Evolutionary conservation across 2,888 invertebrate genomes (phyloP).

Genomic region (Liopterus haemorrhoidalis): DNA sequence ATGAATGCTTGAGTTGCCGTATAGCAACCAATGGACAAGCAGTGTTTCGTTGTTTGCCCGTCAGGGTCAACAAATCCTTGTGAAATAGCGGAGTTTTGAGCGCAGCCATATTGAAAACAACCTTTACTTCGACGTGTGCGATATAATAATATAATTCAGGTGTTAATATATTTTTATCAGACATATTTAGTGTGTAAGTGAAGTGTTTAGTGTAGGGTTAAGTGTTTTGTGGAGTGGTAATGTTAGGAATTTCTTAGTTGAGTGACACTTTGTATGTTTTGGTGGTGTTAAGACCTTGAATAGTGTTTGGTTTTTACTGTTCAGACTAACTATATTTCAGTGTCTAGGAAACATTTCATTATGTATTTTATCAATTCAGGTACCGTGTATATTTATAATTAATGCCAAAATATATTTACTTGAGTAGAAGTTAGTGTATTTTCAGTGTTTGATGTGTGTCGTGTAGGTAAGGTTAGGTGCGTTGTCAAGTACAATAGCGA

Average conservation of each 20-base stretch:
- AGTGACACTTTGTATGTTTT: conserved; percentile 40
- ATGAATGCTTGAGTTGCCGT: conserved; percentile 40
- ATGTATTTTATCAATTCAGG: conserved; percentile 42
- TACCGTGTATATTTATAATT: conserved; percentile 24
- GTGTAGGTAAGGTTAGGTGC: conserved; percentile 20
- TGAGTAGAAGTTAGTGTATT: neutral
- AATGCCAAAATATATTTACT: neutral
- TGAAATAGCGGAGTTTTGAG: conserved; percentile 47
- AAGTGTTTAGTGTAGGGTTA: conserved; percentile 31
- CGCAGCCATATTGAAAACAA: conserved; percentile 51
- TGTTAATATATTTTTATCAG: conserved; percentile 35
- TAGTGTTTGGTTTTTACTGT: conserved; percentile 41
- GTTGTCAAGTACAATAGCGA: conserved; percentile 21
- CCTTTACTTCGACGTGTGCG: conserved; percentile 45
- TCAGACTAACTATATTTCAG: conserved; percentile 34
- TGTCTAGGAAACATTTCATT: conserved; percentile 42
- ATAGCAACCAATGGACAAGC: conserved; percentile 42
- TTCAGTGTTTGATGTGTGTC: neutral
- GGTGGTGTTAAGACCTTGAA: conserved; percentile 44
- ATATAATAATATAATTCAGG: conserved; percentile 42
- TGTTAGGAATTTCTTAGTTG: conserved; percentile 32
- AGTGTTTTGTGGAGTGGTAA: conserved; percentile 34
- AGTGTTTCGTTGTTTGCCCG: conserved; percentile 35
- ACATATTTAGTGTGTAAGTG: conserved; percentile 31
- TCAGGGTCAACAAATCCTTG: conserved; percentile 51